Evolutionary conservation across 2,888 invertebrate genomes (phyloP).

Genomic region (Chloromyia formosa): DNA sequence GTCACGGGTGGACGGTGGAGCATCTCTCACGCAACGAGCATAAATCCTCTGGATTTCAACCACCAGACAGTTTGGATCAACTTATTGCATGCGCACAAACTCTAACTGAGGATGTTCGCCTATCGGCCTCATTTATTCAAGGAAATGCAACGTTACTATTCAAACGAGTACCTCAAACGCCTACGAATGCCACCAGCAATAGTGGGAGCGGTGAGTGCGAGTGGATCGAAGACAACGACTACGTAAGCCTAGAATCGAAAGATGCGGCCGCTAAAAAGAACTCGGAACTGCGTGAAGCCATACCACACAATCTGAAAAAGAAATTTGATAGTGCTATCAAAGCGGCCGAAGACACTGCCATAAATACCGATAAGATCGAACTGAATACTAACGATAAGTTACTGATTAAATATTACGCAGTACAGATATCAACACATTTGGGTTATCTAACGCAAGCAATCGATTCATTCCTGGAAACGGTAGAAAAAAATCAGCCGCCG

Average conservation of each 20-base stretch:
- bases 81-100: constrained; percentile 87
- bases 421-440: constrained; percentile 86
- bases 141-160: constrained; percentile 83
- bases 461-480: constrained; percentile 89
- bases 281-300: constrained; percentile 75
- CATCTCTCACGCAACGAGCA: constrained; percentile 67
- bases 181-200: constrained; percentile 55
- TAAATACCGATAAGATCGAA: constrained; percentile 65
- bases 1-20: constrained; percentile 81
- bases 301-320: constrained; percentile 78
- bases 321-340: constrained; percentile 80
- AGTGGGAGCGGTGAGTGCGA: constrained; percentile 60
- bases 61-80: constrained; percentile 87
- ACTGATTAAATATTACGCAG: constrained; percentile 85
- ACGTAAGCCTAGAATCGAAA: constrained; percentile 84
- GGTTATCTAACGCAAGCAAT: constrained; percentile 87
- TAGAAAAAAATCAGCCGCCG: constrained; percentile 93
- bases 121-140: constrained; percentile 90
- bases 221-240: constrained; percentile 89
- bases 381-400: constrained; percentile 83
- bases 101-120: constrained; percentile 87
- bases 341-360: constrained; percentile 73
- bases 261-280: constrained; percentile 76
- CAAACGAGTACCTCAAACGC: constrained; percentile 68
- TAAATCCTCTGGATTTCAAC: constrained; percentile 59